These are phyloP conservation scores for Apostichopus japonicus DNA, from an alignment of 35 echinoderm and acorn worm genomes.

Conservation along the genomic window DNA sequence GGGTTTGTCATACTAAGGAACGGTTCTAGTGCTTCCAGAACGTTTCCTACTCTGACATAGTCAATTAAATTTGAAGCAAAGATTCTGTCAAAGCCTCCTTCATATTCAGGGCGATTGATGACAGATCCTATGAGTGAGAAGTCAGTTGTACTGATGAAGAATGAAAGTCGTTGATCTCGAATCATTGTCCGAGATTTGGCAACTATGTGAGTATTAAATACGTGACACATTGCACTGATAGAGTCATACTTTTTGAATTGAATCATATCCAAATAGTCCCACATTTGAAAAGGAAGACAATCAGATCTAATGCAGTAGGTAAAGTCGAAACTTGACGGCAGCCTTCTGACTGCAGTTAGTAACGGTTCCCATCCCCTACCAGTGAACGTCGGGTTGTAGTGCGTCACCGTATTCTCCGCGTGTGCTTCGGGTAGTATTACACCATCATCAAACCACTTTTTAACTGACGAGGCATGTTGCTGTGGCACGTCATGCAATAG, in stretches of 20 bases:
- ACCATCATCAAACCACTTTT: constrained; percentile 54
- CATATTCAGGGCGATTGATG: background rate
- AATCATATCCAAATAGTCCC: constrained; percentile 65
- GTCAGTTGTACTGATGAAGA: constrained; percentile 36
- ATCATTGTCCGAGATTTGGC: constrained; percentile 15
- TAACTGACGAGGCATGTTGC: constrained; percentile 11
- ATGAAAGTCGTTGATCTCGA: background rate
- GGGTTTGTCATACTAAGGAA: constrained; percentile 59
- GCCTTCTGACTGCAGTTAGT: background rate
- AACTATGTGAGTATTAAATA: constrained; percentile 9
- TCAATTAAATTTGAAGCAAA: constrained; percentile 69
- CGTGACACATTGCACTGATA: constrained; percentile 42
- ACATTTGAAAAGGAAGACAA: constrained; percentile 51
- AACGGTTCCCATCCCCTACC: background rate
- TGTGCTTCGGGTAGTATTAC: constrained; percentile 25
- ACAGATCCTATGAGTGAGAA: constrained; percentile 18
- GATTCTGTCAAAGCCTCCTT: constrained; percentile 65
- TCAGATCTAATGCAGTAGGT: constrained; percentile 45
- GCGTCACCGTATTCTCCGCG: background rate
- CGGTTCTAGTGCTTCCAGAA: constrained; percentile 49
- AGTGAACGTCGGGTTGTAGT: constrained; percentile 72
- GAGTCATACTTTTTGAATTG: background rate
- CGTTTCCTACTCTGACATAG: background rate
- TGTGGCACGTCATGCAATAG: background rate
- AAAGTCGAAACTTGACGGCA: constrained; percentile 8